Base-by-base conservation (phyloP, 2,888 invertebrate genomes). In the Zootermopsis nevadensis region DNA sequence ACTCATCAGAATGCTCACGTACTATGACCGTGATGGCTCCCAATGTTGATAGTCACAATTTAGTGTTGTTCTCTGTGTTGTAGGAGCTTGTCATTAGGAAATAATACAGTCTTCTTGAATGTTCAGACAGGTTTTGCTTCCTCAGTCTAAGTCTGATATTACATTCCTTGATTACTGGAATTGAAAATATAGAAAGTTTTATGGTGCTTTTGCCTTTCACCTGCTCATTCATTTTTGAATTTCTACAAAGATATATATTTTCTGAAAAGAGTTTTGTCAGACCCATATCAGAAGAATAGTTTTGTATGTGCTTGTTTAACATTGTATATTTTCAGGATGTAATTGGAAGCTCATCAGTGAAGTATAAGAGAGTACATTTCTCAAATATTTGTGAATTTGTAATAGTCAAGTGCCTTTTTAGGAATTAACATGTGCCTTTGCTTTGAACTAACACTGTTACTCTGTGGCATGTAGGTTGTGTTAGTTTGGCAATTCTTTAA, bases 371-470 rank as follows among this genome's bases (percentile, higher is more conserved):
- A 27, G 27, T 60, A 60, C 60, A 60, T 12, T 60, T 60, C 27
- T 27, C n/a, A 60, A 27, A n/a, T 60, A 60, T 27, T 60, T 60
- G 60, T n/a, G 6, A 60, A 27, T n/a, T 60, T 60, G n/a, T 27
- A 60, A 60, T 15, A 60, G 60, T 60, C 60, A 33, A 74, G 35
- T 74, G 74, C 74, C 74, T 74, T 74, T 38, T 22, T 35, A n/a
- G 24, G 27, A 74, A 22, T 38, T 74, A 74, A 74, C 74, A 74
- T 33, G 74, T 74, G 74, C 74, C 74, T 74, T 27, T 74, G 74
- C 74, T 74, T 35, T n/a, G 38, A n/a, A 74, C 74, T 74, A 74
- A 74, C 74, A 74, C 12, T 72, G 31, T 38, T 69, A 30, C 15
- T 74, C 38, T 74, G 60, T 27, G 60, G 60, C 38, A 74, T 69